phyloP scores from a whole-genome alignment of 2,113 vertebrate species.

The Thunnus maccoyii region DNA sequence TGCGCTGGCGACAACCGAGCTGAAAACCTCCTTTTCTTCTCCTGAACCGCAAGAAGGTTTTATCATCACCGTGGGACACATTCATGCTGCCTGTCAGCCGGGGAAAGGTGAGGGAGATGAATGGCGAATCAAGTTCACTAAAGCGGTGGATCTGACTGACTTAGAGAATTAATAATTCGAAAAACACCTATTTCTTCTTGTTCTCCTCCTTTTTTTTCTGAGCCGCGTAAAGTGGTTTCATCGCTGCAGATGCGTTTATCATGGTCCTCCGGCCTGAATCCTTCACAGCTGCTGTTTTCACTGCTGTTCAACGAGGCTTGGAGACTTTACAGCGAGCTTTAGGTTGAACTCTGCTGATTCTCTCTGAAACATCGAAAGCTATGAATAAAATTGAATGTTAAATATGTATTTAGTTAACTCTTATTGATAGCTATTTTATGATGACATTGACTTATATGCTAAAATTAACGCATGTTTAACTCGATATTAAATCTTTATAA shows the following conservation, averaged over 20 bases:
- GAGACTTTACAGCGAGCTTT: background rate
- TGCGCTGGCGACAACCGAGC: constrained; percentile 46
- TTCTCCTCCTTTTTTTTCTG: background rate
- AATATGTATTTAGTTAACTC: background rate
- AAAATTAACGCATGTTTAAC: too few relatives aligned
- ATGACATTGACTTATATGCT: background rate
- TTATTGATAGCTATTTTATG: too few relatives aligned
- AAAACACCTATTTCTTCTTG: background rate
- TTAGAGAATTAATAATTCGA: constrained; percentile 34
- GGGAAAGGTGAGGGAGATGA: constrained; percentile 56
- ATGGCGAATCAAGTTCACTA: constrained; percentile 56
- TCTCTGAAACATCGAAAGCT: background rate
- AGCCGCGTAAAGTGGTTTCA: background rate
- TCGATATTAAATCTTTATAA: background rate
- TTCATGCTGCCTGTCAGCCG: constrained; percentile 63
- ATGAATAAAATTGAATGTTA: background rate
- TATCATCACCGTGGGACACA: constrained; percentile 60
- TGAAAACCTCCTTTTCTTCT: background rate
- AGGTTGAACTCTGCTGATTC: background rate
- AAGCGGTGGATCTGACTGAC: constrained; percentile 33
- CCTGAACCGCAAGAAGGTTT: constrained; percentile 39
- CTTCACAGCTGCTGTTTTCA: constrained; percentile 29
- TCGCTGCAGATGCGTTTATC: constrained; percentile 21
- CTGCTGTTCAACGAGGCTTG: background rate
- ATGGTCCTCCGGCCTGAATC: background rate